Evolutionary conservation across 2,888 invertebrate species (phyloP).

Genomic region (Zootermopsis nevadensis): DNA sequence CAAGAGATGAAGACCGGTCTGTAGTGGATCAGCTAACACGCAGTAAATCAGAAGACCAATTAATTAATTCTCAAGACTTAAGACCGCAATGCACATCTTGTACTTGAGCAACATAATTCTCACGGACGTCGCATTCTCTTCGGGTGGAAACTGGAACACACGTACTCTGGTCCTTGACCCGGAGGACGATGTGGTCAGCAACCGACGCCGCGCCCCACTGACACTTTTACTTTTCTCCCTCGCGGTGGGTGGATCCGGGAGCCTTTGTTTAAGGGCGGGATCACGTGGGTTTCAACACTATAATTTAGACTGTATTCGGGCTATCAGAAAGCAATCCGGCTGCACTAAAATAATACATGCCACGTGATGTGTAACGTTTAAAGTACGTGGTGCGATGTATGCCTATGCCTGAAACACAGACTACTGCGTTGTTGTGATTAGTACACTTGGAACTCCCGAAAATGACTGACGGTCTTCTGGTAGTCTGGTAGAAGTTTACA

Average conservation of each 20-base stretch:
- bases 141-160: background rate
- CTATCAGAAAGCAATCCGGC: background rate
- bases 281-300: background rate
- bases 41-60: background rate
- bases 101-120: background rate
- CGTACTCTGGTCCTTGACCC: slow-evolving; percentile 7
- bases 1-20: background rate
- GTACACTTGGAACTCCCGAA: too few species aligned
- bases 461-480: too few species aligned
- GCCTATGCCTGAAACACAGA: too few species aligned
- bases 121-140: background rate
- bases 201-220: background rate
- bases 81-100: background rate
- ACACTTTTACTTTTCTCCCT: background rate
- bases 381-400: too few species aligned
- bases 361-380: too few species aligned
- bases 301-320: background rate
- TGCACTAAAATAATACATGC: background rate
- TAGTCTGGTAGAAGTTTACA: too few species aligned
- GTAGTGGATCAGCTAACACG: background rate
- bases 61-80: background rate
- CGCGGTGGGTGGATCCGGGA: background rate
- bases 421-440: too few species aligned
- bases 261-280: background rate
- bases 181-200: background rate